Conservation (phyloP, 2,797 vertebrate species). For the Tokudaia muenninki region DNA sequence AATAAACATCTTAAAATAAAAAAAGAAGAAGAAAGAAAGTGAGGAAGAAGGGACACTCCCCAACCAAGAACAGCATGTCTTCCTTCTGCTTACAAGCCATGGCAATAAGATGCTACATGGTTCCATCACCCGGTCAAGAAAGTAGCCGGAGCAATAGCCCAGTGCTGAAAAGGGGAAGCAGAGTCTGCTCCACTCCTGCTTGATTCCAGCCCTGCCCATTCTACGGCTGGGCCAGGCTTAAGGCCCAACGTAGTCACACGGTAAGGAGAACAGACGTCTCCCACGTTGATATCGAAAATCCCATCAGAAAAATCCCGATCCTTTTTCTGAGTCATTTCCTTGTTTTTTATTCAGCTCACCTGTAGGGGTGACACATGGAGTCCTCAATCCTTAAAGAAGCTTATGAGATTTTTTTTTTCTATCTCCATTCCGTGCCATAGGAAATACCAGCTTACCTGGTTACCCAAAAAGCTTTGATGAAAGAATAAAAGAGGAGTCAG, state of each 20-base stretch:
- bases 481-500: background rate
- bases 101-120: background rate
- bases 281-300: conserved; percentile 21
- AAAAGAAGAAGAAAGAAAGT: background rate
- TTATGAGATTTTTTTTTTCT: conserved; percentile 24
- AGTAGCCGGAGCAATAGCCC: background rate
- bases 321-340: conserved; percentile 51
- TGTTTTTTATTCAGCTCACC: conserved; percentile 4
- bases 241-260: background rate
- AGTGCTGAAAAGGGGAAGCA: background rate
- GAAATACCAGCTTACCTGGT: conserved; percentile 47
- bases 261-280: background rate
- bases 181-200: background rate
- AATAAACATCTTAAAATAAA: too few species aligned
- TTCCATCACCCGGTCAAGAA: background rate
- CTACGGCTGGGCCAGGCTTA: background rate
- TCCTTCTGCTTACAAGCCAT: background rate
- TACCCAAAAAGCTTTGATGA: conserved; percentile 17
- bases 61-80: background rate
- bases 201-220: background rate
- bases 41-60: background rate
- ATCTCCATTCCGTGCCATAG: conserved; percentile 39
- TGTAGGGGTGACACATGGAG: background rate
- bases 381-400: conserved; percentile 41
- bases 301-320: conserved; percentile 31